These are phyloP conservation scores for Gnathonemus longibarbis DNA, from an alignment of 2,113 vertebrate genomes.

Conservation along the genomic window DNA sequence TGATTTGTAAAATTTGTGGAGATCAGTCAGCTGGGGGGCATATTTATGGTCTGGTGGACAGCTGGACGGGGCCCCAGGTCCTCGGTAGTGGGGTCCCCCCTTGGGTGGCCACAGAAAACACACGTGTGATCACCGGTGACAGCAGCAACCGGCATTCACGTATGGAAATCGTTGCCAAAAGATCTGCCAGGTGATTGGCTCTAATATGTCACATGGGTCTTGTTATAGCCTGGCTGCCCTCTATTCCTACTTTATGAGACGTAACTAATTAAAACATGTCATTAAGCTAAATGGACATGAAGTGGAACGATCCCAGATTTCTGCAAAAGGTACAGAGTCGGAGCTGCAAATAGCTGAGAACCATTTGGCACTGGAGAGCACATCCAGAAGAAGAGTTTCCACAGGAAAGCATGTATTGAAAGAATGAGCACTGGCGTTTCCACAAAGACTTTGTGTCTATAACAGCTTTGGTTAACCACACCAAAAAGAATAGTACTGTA, in stretches of 20 bases:
- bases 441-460: not conserved
- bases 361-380: not conserved
- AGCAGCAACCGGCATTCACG: not conserved
- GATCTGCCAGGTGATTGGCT: not conserved
- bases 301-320: not conserved
- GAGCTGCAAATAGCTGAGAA: not conserved
- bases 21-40: not conserved
- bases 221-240: not conserved
- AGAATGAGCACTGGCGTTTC: not conserved
- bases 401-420: not conserved
- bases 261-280: slow-evolving; percentile 5
- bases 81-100: not conserved
- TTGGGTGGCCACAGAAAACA: not conserved
- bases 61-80: not conserved
- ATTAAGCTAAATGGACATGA: not conserved
- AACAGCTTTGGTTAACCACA: not conserved
- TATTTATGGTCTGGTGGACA: not conserved
- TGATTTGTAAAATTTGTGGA: not conserved
- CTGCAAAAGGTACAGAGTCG: not conserved
- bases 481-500: not conserved
- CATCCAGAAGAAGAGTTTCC: not conserved
- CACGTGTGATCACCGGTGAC: not conserved
- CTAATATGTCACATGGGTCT: not conserved
- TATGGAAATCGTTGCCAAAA: not conserved
- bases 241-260: not conserved